phyloP scores from a whole-genome alignment of 2,797 vertebrate species.

The Microctenopoma steveboyesi region DNA sequence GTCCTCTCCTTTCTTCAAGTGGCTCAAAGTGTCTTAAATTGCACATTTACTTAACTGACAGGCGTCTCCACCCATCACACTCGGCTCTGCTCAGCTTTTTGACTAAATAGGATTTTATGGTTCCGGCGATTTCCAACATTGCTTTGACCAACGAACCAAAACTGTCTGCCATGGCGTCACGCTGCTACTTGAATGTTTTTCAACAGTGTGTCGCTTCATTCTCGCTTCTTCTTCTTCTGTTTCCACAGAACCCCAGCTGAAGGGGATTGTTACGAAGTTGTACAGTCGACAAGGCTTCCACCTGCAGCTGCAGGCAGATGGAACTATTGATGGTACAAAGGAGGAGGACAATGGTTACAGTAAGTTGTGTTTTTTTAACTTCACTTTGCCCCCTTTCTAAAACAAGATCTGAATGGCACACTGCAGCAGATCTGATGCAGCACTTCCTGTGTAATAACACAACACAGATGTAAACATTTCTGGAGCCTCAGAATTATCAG shows the following conservation, averaged over 20 bases:
- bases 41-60: conserved; percentile 10
- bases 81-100: conserved; percentile 7
- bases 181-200: neutral
- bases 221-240: conserved; percentile 29
- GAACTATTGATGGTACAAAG: conserved; percentile 98
- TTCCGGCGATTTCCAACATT: conserved; percentile 5
- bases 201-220: conserved; percentile 19
- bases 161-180: neutral
- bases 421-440: conserved; percentile 56
- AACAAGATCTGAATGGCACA: conserved; percentile 17
- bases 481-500: conserved; percentile 60
- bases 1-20: neutral
- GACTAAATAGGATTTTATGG: conserved; percentile 24
- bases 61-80: conserved; percentile 3
- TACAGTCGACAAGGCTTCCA: conserved; percentile 99
- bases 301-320: conserved; percentile 98
- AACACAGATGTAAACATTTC: conserved; percentile 63
- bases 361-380: conserved; percentile 81
- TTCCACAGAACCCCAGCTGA: conserved; percentile 96
- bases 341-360: conserved; percentile 98
- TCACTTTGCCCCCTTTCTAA: neutral
- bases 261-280: conserved; percentile 99
- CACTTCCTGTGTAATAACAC: conserved; percentile 52
- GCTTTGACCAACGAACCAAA: neutral
- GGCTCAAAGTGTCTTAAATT: neutral